Evolutionary conservation across 2,888 invertebrate genomes (phyloP), one percentile per base, ranked within the genome.

Genomic region (Zaprionus obscuricornis): DNA sequence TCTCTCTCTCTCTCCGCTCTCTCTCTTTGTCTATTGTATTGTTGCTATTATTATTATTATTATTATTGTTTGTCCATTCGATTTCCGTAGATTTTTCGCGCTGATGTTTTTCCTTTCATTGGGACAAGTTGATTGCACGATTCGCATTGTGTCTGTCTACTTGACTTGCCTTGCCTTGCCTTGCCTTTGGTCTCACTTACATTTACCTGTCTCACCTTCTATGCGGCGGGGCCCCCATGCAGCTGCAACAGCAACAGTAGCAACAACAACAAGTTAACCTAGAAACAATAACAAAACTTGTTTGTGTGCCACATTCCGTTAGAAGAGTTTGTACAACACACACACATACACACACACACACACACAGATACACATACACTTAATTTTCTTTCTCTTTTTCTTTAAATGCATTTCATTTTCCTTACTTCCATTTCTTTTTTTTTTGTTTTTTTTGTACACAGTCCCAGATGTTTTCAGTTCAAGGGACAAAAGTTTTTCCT

Each of bases 251-350:
- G 18, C 27, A 39, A 14, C 26, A 46, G 27, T 16, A 22, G 10
- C 59, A 31, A 59, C 14, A 45, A 29, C 33, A 20, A 34, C 11
- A 42, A 3, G 14, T 10, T 14, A 31, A 17, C 69, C 55, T 43
- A 57, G 46, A 59, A 68, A 68, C 73, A 60, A 60, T 51, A 66
- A 49, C 26, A 52, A n/a, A 73, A 74, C 70, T 45, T 17, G 74
- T 69, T 70, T 62, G n/a, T 63, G 34, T 17, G 18, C 46, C 50
- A 47, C 57, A 63, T 74, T 69, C 64, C 69, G 57, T 74, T 74
- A 68, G 74, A 51, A 51, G n/a, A n/a, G 60, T 51, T 59, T 27
- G 2, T 34, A 43, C 18, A 29, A 20, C 5, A 34, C 13, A 42
- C 10, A 13, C n/a, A n/a, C n/a, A n/a, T n/a, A n/a, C n/a, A n/a